Percentiles rank a stretch among this genome's conserved stretches.
Conservation (phyloP, 92 coral and sea anemone species). For the Zoanthus gigantus region DNA sequence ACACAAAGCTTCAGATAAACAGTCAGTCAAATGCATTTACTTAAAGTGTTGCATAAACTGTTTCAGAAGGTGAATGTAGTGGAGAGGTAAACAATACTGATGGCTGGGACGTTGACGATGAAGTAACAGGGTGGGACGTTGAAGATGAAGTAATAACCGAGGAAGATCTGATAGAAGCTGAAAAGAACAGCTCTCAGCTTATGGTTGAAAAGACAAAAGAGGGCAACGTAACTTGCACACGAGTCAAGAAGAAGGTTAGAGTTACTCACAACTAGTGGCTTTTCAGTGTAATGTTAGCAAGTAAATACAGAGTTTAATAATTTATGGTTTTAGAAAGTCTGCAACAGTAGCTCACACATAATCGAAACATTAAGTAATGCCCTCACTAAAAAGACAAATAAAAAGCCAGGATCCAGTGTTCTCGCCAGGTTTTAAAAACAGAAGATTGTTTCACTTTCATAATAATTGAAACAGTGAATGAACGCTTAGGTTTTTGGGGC, state of each 20-base stretch:
- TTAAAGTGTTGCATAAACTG: not conserved
- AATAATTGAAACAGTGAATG: too few species aligned
- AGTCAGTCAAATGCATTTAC: not conserved
- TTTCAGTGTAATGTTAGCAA: too few species aligned
- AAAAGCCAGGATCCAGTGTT: too few species aligned
- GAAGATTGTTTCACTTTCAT: too few species aligned
- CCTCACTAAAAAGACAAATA: too few species aligned
- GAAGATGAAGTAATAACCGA: constrained; percentile 78
- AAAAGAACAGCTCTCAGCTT: constrained; percentile 51
- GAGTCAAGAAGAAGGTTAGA: constrained; percentile 61
- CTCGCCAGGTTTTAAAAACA: too few species aligned
- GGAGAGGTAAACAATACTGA: constrained; percentile 8
- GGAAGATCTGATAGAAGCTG: constrained; percentile 67
- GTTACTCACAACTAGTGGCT: not conserved
- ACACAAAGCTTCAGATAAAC: too few species aligned
- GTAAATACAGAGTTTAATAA: too few species aligned
- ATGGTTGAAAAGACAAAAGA: constrained; percentile 76
- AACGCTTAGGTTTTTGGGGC: too few species aligned
- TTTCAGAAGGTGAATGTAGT: not conserved
- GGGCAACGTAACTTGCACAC: constrained; percentile 72
- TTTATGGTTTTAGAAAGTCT: too few species aligned
- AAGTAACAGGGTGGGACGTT: constrained; percentile 78
- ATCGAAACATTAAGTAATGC: too few species aligned
- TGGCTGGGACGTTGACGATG: constrained; percentile 80
- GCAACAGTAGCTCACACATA: too few species aligned